Percentiles rank a stretch among this genome's conserved stretches.
phyloP scores from a whole-genome alignment of 2,888 invertebrate genomes.

The Chrysopilus asiliformis region DNA sequence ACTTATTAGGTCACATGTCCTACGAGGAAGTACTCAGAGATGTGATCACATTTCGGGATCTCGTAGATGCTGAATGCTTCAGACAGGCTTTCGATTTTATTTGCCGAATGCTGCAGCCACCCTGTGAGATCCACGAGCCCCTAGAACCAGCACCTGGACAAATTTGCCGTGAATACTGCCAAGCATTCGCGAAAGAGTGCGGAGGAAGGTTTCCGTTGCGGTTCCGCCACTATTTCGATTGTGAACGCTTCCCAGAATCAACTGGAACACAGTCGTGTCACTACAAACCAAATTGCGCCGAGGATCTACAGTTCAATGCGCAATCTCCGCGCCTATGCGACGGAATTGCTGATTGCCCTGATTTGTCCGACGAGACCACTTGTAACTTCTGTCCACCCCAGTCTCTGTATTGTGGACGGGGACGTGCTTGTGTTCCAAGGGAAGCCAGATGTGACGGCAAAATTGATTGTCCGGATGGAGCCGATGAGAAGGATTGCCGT shows the following conservation, averaged over 20 bases:
- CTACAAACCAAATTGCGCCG: conserved; percentile 70
- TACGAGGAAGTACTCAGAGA: conserved; percentile 54
- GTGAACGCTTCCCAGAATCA: conserved; percentile 66
- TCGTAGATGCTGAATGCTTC: conserved; percentile 86
- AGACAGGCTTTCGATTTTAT: conserved; percentile 79
- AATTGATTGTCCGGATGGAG: conserved; percentile 71
- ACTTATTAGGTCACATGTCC: conserved; percentile 47
- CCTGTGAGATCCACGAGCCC: conserved; percentile 57
- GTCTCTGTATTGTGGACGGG: conserved; percentile 64
- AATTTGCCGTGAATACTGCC: conserved; percentile 67
- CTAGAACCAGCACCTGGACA: conserved; percentile 28
- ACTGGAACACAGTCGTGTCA: conserved; percentile 59
- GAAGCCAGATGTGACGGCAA: conserved; percentile 68
- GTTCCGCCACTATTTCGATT: conserved; percentile 60
- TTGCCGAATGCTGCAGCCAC: conserved; percentile 73
- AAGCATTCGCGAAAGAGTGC: conserved; percentile 72
- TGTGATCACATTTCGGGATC: conserved; percentile 67
- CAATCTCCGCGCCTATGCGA: conserved; percentile 70
- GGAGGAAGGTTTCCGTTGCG: conserved; percentile 58
- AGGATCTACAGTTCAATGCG: conserved; percentile 58
- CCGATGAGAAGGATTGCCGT: conserved; percentile 78
- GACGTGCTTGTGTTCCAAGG: conserved; percentile 57
- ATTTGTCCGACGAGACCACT: conserved; percentile 64
- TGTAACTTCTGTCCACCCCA: conserved; percentile 67
- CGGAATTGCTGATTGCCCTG: conserved; percentile 74